Evolutionary conservation across 1,140 invertebrate genomes (phyloP).

Genomic region (Zaprionus inermis): DNA sequence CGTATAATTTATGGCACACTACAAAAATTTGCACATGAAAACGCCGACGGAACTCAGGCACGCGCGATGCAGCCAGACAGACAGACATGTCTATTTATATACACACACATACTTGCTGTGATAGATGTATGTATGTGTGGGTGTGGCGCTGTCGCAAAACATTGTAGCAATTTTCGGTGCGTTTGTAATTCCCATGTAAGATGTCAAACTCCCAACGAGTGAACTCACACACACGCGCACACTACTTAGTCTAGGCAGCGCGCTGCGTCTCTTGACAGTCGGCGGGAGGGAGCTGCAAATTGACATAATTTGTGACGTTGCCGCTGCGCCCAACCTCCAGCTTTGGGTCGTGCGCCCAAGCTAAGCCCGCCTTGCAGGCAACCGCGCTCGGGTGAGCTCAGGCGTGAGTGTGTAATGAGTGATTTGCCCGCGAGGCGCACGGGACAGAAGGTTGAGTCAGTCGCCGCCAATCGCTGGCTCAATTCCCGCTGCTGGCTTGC

Average conservation of each 20-base stretch:
- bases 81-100: slow-evolving; percentile 21
- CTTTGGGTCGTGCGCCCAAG: background rate
- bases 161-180: slow-evolving; percentile 78
- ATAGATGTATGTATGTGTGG: slow-evolving; percentile 17
- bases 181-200: slow-evolving; percentile 83
- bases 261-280: slow-evolving; percentile 18
- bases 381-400: slow-evolving; percentile 47
- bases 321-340: slow-evolving; percentile 4
- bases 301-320: slow-evolving; percentile 79
- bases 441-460: slow-evolving; percentile 27
- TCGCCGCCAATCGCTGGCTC: slow-evolving; percentile 28
- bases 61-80: slow-evolving; percentile 16
- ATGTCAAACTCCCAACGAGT: slow-evolving; percentile 73
- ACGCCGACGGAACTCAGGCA: slow-evolving; percentile 38
- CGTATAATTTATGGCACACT: slow-evolving; percentile 81
- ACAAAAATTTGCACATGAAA: slow-evolving; percentile 82
- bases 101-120: slow-evolving; percentile 25
- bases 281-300: slow-evolving; percentile 63
- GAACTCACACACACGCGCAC: slow-evolving; percentile 6
- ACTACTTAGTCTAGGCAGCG: slow-evolving; percentile 32
- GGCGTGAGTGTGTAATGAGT: slow-evolving; percentile 81
- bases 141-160: slow-evolving; percentile 62
- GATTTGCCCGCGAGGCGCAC: slow-evolving; percentile 74
- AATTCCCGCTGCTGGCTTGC: background rate
- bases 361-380: background rate